Conservation (phyloP, 2,797 vertebrate genomes). For the Pitangus sulphuratus region DNA sequence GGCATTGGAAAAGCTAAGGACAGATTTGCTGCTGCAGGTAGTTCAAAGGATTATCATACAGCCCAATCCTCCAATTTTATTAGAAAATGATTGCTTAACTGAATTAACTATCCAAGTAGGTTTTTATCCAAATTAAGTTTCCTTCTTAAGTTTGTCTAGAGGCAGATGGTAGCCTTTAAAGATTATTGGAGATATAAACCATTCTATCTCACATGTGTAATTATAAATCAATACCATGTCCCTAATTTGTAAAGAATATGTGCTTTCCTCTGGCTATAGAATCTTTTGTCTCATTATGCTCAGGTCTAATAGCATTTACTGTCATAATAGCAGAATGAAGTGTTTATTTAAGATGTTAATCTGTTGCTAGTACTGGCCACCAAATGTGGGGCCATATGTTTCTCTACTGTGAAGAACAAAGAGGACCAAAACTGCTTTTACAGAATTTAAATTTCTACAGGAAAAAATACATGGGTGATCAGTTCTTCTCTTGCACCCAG, state of each 20-base stretch:
- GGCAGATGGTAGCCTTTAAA: constrained; percentile 43
- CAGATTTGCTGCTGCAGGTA: not conserved
- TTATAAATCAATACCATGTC: not conserved
- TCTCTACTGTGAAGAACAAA: not conserved
- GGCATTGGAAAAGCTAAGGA: not conserved
- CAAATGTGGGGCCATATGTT: not conserved
- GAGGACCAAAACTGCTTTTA: not conserved
- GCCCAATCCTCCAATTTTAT: constrained; percentile 23
- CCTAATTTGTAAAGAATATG: not conserved
- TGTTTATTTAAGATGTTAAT: not conserved
- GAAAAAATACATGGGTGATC: not conserved
- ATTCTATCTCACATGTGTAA: not conserved
- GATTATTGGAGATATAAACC: not conserved
- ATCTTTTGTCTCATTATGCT: not conserved
- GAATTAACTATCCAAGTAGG: constrained; percentile 26
- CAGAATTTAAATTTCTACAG: not conserved
- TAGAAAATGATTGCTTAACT: constrained; percentile 58
- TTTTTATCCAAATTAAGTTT: constrained; percentile 53
- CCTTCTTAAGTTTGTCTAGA: constrained; percentile 13
- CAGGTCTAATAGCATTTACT: constrained; percentile 6
- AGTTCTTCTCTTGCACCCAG: not conserved
- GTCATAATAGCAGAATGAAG: not conserved
- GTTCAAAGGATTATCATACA: constrained; percentile 22
- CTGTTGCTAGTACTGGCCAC: not conserved
- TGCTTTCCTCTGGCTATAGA: not conserved